Conservation (phyloP, 2,888 invertebrate species). For the Callyntrura guangdongensis region DNA sequence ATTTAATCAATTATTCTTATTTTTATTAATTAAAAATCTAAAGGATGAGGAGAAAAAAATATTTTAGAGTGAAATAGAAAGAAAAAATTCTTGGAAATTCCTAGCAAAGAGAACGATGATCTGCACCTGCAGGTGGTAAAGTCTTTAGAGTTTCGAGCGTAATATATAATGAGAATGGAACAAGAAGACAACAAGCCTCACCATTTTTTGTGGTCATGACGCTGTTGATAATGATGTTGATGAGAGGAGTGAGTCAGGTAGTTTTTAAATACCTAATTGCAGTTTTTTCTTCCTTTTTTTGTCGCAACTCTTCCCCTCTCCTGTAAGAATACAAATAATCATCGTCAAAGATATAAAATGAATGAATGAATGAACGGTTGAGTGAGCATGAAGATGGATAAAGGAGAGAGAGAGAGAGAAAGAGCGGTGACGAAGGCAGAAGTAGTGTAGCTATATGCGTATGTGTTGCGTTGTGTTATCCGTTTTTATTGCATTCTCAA, state of each 20-base stretch:
- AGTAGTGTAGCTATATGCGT: neutral
- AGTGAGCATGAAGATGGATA: constrained; percentile 46
- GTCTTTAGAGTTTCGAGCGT: constrained; percentile 24
- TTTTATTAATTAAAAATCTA: constrained; percentile 35
- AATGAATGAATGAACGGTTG: constrained; percentile 27
- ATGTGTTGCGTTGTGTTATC: neutral
- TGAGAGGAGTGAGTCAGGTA: constrained; percentile 33
- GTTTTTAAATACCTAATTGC: constrained; percentile 7
- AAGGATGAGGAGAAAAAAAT: neutral
- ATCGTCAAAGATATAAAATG: constrained; percentile 47
- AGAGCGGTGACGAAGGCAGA: neutral
- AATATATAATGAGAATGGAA: constrained; percentile 37
- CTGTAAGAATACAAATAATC: constrained; percentile 28
- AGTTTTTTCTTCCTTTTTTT: constrained; percentile 2
- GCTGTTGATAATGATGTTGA: neutral
- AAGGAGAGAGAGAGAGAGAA: constrained; percentile 17
- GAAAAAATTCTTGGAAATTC: constrained; percentile 56
- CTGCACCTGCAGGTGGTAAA: constrained; percentile 38
- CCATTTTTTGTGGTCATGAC: neutral
- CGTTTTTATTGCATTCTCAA: neutral
- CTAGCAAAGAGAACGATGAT: constrained; percentile 47
- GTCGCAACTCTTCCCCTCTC: constrained; percentile 7
- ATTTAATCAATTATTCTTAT: constrained; percentile 49
- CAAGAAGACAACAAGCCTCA: constrained; percentile 14
- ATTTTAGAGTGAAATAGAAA: neutral